A percentile compares a stretch with the other conserved stretches of the same genome.
Evolutionary conservation across 2,113 vertebrate genomes (phyloP).

Genomic region (Myotis brandtii): DNA sequence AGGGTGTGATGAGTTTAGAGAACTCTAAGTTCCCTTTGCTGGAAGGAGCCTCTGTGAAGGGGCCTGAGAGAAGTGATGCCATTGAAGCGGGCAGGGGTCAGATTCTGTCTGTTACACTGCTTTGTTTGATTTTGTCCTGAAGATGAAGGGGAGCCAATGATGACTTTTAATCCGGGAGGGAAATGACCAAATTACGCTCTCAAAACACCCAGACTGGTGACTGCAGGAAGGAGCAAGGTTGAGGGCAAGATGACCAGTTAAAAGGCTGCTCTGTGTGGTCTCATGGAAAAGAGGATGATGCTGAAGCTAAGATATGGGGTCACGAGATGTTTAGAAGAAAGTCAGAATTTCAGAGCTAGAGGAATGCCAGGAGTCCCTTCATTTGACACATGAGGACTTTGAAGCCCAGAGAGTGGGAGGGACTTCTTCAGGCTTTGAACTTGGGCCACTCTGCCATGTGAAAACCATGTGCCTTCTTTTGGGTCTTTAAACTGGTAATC

Average conservation of each 20-base stretch:
- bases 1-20: background rate
- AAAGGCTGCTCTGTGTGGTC: background rate
- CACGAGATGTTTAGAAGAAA: fast-evolving
- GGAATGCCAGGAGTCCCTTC: background rate
- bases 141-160: background rate
- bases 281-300: background rate
- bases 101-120: background rate
- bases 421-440: background rate
- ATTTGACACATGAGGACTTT: background rate
- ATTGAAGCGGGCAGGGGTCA: background rate
- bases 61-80: background rate
- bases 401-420: background rate
- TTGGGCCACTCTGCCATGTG: background rate
- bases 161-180: background rate
- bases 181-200: background rate
- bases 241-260: background rate
- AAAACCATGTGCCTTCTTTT: background rate
- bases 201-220: background rate
- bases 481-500: background rate
- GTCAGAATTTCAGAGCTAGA: background rate
- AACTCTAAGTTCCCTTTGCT: background rate
- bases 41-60: background rate
- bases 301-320: background rate
- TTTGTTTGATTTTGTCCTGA: background rate
- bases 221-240: background rate